phyloP scores from a whole-genome alignment of 2,797 vertebrate species.

The Myotis findleyi region DNA sequence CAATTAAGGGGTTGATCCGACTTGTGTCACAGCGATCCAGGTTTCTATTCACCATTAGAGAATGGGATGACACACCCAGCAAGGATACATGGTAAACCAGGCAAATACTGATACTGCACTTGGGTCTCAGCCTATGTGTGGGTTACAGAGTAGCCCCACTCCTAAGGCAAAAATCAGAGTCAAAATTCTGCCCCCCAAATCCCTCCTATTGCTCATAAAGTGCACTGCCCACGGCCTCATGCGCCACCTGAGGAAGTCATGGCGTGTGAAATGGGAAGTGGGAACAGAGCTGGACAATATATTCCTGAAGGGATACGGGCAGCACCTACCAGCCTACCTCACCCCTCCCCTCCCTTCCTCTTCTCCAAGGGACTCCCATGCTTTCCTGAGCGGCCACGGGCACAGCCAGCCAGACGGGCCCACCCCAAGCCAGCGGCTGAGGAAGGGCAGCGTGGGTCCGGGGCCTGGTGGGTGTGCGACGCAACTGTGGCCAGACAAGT shows the following conservation, averaged over 20 bases:
- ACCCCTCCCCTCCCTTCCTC: fast-evolving
- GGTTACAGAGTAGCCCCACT: neutral
- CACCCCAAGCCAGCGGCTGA: neutral
- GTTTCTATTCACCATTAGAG: neutral
- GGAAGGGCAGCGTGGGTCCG: neutral
- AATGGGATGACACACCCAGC: too few relatives aligned
- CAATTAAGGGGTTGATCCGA: neutral
- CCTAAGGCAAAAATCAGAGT: neutral
- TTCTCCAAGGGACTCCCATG: neutral
- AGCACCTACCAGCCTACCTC: neutral
- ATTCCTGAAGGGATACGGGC: too few relatives aligned
- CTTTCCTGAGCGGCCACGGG: neutral
- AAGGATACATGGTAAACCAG: neutral
- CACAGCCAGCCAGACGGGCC: neutral
- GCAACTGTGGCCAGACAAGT: too few relatives aligned
- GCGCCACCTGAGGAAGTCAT: too few relatives aligned
- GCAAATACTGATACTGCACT: neutral
- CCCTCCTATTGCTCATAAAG: neutral
- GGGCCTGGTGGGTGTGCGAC: neutral
- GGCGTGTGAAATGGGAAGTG: too few relatives aligned
- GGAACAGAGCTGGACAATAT: too few relatives aligned
- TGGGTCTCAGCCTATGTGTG: neutral
- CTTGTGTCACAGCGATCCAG: neutral
- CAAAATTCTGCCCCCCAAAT: neutral
- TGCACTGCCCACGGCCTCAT: neutral